Percentiles rank a stretch among this genome's conserved stretches.
Evolutionary conservation across 1,140 invertebrate species (phyloP).

Genomic region (Delia radicum): DNA sequence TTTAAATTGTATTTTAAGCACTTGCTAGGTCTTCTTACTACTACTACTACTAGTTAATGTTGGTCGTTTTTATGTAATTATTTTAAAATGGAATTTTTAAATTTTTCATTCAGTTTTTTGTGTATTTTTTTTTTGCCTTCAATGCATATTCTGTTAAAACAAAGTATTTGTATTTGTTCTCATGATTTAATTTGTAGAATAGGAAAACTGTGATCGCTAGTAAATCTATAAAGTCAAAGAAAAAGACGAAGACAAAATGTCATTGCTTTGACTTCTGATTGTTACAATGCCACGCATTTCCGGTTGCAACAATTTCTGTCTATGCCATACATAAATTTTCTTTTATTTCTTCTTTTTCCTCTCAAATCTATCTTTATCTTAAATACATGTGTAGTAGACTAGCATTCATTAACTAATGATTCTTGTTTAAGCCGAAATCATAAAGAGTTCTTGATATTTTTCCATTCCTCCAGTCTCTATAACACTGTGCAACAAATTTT

Average conservation of each 20-base stretch:
- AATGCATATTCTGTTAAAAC: not conserved
- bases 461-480: not conserved
- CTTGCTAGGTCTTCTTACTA: not conserved
- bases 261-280: constrained; percentile 10
- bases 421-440: not conserved
- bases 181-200: not conserved
- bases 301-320: not conserved
- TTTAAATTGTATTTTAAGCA: not conserved
- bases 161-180: not conserved
- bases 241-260: not conserved
- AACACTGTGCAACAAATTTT: too few species aligned
- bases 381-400: not conserved
- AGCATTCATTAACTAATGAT: not conserved
- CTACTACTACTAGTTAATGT: too few species aligned
- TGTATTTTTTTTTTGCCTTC: not conserved
- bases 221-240: not conserved
- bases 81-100: constrained; percentile 8
- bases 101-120: not conserved
- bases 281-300: constrained; percentile 20
- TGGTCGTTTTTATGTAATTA: not conserved
- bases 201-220: not conserved
- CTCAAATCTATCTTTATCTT: not conserved
- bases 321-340: not conserved
- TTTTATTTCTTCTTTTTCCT: not conserved
- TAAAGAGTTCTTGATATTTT: not conserved